A percentile compares a stretch with the other conserved stretches of the same genome.
Conservation (phyloP, 2,797 vertebrate genomes). For the Myripristis jacobus region DNA sequence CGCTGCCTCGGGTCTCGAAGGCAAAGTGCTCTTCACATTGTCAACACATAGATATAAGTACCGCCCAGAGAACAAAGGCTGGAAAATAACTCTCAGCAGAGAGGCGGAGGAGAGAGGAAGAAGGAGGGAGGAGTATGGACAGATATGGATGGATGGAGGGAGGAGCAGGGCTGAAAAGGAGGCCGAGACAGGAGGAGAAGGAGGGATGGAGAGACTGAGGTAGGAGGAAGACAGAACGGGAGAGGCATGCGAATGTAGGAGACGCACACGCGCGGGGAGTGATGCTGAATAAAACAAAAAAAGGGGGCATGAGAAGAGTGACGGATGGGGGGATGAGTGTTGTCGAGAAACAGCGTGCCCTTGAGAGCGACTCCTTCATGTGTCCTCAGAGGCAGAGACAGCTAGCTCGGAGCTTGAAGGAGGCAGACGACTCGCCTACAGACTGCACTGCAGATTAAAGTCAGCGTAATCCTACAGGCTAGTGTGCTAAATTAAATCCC, state of each 20-base stretch:
- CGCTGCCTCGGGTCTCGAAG: background rate
- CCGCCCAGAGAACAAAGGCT: conserved; percentile 26
- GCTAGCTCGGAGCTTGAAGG: conserved; percentile 16
- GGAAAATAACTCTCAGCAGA: conserved; percentile 2
- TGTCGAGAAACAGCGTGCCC: conserved; percentile 31
- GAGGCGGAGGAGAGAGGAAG: background rate
- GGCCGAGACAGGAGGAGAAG: background rate
- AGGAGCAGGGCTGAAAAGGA: background rate
- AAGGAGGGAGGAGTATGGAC: background rate
- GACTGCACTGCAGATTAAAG: conserved; percentile 42
- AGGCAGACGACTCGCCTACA: conserved; percentile 19
- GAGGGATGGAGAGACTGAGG: conserved; percentile 4
- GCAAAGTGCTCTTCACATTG: conserved; percentile 25
- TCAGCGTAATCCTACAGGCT: conserved; percentile 43
- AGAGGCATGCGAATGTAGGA: background rate
- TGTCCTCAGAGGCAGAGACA: conserved; percentile 39
- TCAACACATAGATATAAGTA: conserved; percentile 1
- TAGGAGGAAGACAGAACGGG: no score
- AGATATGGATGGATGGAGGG: background rate
- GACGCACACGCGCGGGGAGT: conserved; percentile 1
- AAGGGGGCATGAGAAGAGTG: conserved; percentile 1
- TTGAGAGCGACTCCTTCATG: conserved; percentile 18
- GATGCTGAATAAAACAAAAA: conserved; percentile 9
- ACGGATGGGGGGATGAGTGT: background rate
- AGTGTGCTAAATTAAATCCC: conserved; percentile 44